These are phyloP conservation scores for Callospermophilus lateralis DNA, from an alignment of 2,113 vertebrate genomes.

Conservation along the genomic window DNA sequence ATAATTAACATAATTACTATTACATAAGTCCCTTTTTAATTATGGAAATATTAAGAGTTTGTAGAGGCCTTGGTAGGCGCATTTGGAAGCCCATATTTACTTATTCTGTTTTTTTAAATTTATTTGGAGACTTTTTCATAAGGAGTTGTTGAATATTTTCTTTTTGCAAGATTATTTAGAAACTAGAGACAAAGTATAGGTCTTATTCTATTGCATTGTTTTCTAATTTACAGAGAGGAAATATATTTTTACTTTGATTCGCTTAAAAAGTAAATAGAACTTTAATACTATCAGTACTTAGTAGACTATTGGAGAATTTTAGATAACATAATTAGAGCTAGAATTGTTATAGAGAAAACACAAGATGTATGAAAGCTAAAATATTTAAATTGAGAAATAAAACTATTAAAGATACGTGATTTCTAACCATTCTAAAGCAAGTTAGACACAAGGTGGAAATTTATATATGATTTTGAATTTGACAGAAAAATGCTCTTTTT, in stretches of 20 bases:
- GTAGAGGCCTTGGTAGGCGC: neutral
- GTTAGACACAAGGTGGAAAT: neutral
- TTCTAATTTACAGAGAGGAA: neutral
- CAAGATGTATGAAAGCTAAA: neutral
- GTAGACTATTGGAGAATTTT: neutral
- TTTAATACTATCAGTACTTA: neutral
- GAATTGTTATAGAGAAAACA: neutral
- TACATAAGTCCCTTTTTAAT: neutral
- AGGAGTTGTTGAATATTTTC: slow-evolving; percentile 14
- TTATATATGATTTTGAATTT: neutral
- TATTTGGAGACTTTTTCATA: neutral
- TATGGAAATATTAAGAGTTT: neutral
- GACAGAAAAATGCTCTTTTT: neutral
- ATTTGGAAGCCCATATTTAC: neutral
- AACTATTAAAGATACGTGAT: neutral
- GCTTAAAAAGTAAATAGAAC: slow-evolving; percentile 6
- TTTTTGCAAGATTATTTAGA: neutral
- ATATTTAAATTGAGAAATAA: neutral
- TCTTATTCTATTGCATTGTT: neutral
- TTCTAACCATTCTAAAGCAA: neutral
- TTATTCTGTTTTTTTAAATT: neutral
- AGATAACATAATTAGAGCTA: slow-evolving; percentile 6
- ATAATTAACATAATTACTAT: neutral
- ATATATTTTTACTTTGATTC: neutral
- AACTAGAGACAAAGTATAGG: neutral